Conservation (phyloP, 2,797 vertebrate species). For the Delichon dasypus region DNA sequence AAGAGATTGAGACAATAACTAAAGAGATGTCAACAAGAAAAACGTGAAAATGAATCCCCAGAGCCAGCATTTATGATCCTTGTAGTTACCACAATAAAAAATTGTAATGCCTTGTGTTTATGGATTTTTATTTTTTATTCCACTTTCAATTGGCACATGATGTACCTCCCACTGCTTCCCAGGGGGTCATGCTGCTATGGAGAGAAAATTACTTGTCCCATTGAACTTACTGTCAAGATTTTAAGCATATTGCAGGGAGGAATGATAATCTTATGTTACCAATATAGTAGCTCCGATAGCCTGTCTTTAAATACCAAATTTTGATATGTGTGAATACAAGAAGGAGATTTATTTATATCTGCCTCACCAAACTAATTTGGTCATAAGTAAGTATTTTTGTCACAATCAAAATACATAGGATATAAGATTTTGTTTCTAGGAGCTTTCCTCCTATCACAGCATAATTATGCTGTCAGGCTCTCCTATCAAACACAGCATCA, state of each 20-base stretch:
- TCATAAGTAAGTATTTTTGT: not conserved
- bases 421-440: not conserved
- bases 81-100: not conserved
- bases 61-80: not conserved
- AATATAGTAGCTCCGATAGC: not conserved
- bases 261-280: not conserved
- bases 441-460: not conserved
- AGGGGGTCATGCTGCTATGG: not conserved
- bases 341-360: not conserved
- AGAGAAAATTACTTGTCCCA: not conserved
- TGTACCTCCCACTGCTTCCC: not conserved
- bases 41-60: not conserved
- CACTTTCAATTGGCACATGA: not conserved
- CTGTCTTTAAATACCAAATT: not conserved
- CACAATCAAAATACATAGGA: not conserved
- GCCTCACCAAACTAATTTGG: not conserved
- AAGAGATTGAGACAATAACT: not conserved
- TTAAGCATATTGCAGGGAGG: not conserved
- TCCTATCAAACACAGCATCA: not conserved
- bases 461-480: not conserved
- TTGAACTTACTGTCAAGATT: not conserved
- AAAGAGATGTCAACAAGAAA: not conserved
- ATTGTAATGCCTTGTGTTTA: not conserved
- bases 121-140: not conserved
- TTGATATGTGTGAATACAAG: not conserved